Conservation (phyloP, 2,797 vertebrate species). For the Mastacembelus armatus region DNA sequence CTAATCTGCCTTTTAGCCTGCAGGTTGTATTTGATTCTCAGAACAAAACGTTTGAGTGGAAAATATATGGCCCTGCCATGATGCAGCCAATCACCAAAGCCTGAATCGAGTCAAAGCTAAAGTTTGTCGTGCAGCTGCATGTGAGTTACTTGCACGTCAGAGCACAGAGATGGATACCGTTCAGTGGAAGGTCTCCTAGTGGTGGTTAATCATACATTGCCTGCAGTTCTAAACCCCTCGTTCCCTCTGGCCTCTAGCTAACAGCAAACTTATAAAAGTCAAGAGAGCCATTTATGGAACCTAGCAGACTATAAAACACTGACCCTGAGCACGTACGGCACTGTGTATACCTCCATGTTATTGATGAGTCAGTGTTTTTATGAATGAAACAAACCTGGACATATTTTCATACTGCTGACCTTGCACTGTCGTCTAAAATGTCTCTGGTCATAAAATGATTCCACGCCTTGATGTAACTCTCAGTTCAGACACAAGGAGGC, state of each 20-base stretch:
- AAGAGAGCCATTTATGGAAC: conserved; percentile 35
- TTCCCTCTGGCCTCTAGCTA: conserved; percentile 6
- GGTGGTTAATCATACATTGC: conserved; percentile 29
- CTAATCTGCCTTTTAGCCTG: not conserved
- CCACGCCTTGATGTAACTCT: not conserved
- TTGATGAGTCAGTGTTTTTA: conserved; percentile 34
- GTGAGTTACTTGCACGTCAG: not conserved
- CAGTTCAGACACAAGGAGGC: not conserved
- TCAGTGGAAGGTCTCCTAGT: conserved; percentile 1
- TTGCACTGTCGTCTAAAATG: conserved; percentile 12
- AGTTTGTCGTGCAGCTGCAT: not conserved
- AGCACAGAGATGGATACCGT: not conserved
- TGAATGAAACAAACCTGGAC: conserved; percentile 7
- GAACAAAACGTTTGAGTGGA: not conserved
- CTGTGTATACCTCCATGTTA: not conserved
- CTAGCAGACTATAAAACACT: conserved; percentile 30
- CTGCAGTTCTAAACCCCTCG: conserved; percentile 10
- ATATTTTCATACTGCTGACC: conserved; percentile 37
- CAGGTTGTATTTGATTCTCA: not conserved
- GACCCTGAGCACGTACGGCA: conserved; percentile 25
- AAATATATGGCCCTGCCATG: not conserved
- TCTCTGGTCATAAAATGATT: conserved; percentile 3
- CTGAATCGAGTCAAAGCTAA: too few relatives aligned
- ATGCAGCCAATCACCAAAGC: not conserved
- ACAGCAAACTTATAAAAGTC: conserved; percentile 25